Base-by-base conservation (phyloP, 2,797 vertebrate species). In the Artibeus lituratus region DNA sequence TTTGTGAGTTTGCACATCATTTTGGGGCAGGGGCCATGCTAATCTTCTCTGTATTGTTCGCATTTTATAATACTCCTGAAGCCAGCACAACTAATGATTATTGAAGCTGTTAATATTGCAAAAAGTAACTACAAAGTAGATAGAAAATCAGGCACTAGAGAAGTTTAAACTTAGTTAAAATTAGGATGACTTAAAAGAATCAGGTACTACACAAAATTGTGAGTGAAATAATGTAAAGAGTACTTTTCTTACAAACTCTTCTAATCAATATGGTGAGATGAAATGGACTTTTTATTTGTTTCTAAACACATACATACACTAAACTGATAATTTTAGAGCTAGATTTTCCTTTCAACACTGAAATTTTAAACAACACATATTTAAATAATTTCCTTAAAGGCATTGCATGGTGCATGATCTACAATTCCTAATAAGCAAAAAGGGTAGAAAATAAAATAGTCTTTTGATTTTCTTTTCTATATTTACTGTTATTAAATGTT, bases 401-500 rank as follows among this genome's bases (percentile, higher is more conserved):
- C 19, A 19, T 91, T 37, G 47, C 9, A 5, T 69, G 9, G 37
- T 35, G 10, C 8, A 65, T 78, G 51, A 83, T 49, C 70, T 85
- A 37, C 8, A 77, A 62, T 94, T 94, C n/a, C 53, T 49, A 95
- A 95, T 73, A 78, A 67, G 29, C 16, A 62, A 94, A 78, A 55
- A 4, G 37, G 57, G 69, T 67, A 53, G 9, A 70, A 90, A 97
- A 19, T 74, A 29, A 96, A 97, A 92, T 62, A 6, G 8, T 37
- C 10, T 70, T 81, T 18, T 73, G 67, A 74, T 84, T 57, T 47
- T 96, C 62, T 95, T 92, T 44, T 95, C 62, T 51, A n/a, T 96
- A 89, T 7, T n/a, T 87, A 39, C 39, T 91, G 47, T 51, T 84
- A 92, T 89, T 57, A 96, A 47, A 14, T 92, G 44, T 7, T 9